Conservation (phyloP, 1,140 invertebrate genomes). For the Nephotettix cincticeps region DNA sequence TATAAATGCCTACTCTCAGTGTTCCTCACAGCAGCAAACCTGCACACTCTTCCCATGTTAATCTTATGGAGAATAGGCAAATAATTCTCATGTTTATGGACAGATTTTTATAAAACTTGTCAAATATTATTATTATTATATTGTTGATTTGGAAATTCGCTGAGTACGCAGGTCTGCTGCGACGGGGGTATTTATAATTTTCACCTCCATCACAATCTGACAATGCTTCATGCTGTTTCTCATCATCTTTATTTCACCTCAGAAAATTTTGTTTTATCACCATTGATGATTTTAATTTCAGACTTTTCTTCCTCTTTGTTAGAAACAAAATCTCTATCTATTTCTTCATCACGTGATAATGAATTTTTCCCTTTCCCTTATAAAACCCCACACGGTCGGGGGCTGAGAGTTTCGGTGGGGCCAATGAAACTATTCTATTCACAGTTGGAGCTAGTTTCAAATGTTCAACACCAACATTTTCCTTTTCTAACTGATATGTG, state of each 20-base stretch:
- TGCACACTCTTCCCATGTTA: too few species aligned
- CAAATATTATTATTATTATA: too few species aligned
- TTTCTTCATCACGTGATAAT: too few species aligned
- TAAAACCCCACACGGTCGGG: conserved; percentile 57
- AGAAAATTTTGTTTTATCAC: conserved; percentile 16
- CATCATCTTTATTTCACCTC: not conserved
- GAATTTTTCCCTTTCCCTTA: conserved; percentile 28
- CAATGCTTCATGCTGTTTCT: not conserved
- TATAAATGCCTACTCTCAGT: too few species aligned
- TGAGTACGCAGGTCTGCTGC: too few species aligned
- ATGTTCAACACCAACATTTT: conserved; percentile 74
- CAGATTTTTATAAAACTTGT: too few species aligned
- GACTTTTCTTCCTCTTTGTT: not conserved
- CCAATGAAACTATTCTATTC: conserved; percentile 55
- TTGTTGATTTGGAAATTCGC: too few species aligned
- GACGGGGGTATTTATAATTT: too few species aligned
- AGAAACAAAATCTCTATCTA: too few species aligned
- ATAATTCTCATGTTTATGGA: too few species aligned
- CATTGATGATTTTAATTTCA: not conserved
- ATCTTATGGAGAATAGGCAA: too few species aligned
- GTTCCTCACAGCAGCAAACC: too few species aligned
- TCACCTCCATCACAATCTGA: not conserved
- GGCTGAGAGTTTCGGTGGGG: conserved; percentile 41
- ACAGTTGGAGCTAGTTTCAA: conserved; percentile 70
- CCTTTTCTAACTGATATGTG: conserved; percentile 88